Conservation (phyloP, 2,797 vertebrate genomes). For the Falco peregrinus region DNA sequence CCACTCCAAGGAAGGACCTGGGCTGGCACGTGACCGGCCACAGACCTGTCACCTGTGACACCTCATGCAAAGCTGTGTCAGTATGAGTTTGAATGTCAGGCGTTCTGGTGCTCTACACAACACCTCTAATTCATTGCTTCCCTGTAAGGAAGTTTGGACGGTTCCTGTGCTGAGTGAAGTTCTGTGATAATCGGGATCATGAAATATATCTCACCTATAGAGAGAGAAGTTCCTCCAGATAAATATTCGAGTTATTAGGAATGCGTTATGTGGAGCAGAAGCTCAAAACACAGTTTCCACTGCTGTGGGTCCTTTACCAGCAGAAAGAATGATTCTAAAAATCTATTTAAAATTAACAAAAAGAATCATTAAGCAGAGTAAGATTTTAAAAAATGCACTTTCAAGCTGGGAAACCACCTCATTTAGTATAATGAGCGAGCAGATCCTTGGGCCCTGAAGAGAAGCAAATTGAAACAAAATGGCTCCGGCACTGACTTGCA, state of each 20-base stretch:
- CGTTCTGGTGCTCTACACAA: not conserved
- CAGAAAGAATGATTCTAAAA: constrained; percentile 62
- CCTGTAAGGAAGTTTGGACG: not conserved
- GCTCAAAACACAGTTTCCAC: constrained; percentile 38
- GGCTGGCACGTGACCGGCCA: not conserved
- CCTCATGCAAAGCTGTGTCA: not conserved
- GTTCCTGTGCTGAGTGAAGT: not conserved
- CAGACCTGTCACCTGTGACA: not conserved
- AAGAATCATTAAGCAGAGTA: constrained; percentile 69
- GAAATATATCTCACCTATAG: constrained; percentile 1
- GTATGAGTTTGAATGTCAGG: not conserved
- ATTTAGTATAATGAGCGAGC: constrained; percentile 69
- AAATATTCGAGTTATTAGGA: constrained; percentile 27
- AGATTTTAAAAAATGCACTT: constrained; percentile 66
- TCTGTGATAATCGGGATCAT: not conserved
- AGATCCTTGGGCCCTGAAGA: constrained; percentile 67
- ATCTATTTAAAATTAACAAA: constrained; percentile 72
- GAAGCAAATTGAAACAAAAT: constrained; percentile 69
- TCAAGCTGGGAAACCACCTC: constrained; percentile 70
- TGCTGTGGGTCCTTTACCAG: constrained; percentile 47
- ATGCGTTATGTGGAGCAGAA: not conserved
- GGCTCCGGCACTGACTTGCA: constrained; percentile 50
- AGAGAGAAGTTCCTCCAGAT: not conserved
- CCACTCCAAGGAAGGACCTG: not conserved
- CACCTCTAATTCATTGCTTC: not conserved